Percentiles rank a stretch among this genome's conserved stretches.
phyloP scores from a whole-genome alignment of 2,888 invertebrate genomes.

The Ormyrus thymus region DNA sequence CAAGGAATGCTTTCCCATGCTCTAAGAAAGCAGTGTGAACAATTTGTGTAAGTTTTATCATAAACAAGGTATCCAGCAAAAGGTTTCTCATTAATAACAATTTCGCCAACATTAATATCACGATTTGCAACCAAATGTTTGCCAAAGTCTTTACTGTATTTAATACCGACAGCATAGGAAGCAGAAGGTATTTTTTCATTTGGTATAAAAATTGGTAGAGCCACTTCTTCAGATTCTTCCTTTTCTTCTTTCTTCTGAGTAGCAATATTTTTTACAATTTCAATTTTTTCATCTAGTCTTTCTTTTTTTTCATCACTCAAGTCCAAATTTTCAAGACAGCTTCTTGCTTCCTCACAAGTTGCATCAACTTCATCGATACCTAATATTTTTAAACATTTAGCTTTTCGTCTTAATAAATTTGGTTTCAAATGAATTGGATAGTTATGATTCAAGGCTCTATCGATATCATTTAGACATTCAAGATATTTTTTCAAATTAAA shows the following conservation, averaged over 20 bases:
- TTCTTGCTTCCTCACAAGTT: slow-evolving; percentile 57
- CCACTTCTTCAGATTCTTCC: not conserved
- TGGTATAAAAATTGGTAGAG: slow-evolving; percentile 22
- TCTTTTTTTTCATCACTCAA: slow-evolving; percentile 64
- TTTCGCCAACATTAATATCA: slow-evolving; percentile 84
- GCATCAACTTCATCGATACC: slow-evolving; percentile 57
- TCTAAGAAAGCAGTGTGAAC: slow-evolving; percentile 82
- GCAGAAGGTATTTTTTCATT: slow-evolving; percentile 79
- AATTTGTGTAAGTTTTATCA: slow-evolving; percentile 78
- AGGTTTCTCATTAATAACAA: slow-evolving; percentile 86
- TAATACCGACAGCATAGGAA: slow-evolving; percentile 79
- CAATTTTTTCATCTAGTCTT: slow-evolving; percentile 73
- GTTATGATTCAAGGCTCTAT: slow-evolving; percentile 78
- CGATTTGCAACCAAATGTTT: slow-evolving; percentile 83
- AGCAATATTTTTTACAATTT: not conserved
- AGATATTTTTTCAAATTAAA: slow-evolving; percentile 80
- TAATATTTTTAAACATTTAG: slow-evolving; percentile 74
- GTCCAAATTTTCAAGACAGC: slow-evolving; percentile 21
- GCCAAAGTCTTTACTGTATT: slow-evolving; percentile 79
- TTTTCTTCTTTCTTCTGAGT: not conserved
- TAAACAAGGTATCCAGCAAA: slow-evolving; percentile 80
- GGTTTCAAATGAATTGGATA: slow-evolving; percentile 82
- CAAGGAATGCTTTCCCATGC: slow-evolving; percentile 81
- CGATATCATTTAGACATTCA: slow-evolving; percentile 83
- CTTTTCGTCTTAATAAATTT: slow-evolving; percentile 80